Base-by-base conservation (phyloP, 2,888 invertebrate genomes). In the Rhabditophanes sp. region DNA sequence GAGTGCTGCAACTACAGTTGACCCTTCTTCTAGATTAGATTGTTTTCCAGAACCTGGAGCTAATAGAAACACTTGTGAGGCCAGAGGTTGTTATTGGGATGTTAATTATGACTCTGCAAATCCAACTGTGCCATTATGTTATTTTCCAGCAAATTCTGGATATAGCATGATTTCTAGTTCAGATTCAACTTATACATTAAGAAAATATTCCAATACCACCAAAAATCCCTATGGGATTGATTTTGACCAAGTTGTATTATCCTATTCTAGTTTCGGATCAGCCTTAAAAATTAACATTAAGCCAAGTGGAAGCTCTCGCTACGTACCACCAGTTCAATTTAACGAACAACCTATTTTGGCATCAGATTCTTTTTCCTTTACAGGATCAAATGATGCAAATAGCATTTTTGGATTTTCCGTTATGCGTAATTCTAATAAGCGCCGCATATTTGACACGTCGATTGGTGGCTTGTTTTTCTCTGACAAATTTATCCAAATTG, bases 381-480 rank as follows among this genome's bases (percentile, higher is more conserved):
- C 35, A 5, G 26, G 41, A 1, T 30, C 35, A 25, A 30, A 17
- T 6, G 25, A 30, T 8, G n/a, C n/a, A n/a, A 25, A 33, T 15
- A 41, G 44, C 22, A 33, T 49, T 5, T 56, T 54, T 41, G 44
- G 53, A 2, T 58, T 58, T 33, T 23, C 29, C 8, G 44, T 59
- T 2, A 35, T 37, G 2, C 39, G 57, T 8, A 29, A 42, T 9
- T 42, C 42, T 15, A 42, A 39, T 8, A 41, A 40, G 12, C 29
- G 41, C 6, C 46, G 36, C 11, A 31, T 60, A 4, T 57, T 54
- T 39, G 58, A 60, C 37, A 57, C 58, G 11, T 49, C 51, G 7
- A 44, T 56, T 25, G 59, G 51, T 50, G 59, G 56, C 2, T 43
- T 60, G 5, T 44, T 57, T n/a, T 60, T 57, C 39, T 45, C 53